phyloP scores from a whole-genome alignment of 2,888 invertebrate species.

The Tachina fera region DNA sequence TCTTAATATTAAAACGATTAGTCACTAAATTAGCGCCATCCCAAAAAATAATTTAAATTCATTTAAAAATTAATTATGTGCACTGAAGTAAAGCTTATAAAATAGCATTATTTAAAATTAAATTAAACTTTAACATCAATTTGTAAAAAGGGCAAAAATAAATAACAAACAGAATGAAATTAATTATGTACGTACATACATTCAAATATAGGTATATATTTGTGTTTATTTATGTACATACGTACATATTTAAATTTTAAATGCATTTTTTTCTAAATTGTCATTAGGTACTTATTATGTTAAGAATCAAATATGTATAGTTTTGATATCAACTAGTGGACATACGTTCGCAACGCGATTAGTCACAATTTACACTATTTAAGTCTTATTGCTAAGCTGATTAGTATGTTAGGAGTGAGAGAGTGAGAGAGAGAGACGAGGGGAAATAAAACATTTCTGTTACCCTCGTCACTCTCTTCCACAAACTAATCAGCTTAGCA shows the following conservation, averaged over 20 bases:
- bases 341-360: slow-evolving; percentile 49
- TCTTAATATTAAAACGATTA: not conserved
- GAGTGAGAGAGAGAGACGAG: too few species aligned
- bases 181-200: not conserved
- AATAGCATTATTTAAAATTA: not conserved
- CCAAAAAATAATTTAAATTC: not conserved
- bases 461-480: too few species aligned
- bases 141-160: not conserved
- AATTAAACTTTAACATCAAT: slow-evolving; percentile 14
- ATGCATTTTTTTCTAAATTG: not conserved
- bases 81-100: not conserved
- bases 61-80: not conserved
- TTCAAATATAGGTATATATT: not conserved
- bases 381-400: too few species aligned
- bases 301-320: not conserved
- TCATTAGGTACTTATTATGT: not conserved
- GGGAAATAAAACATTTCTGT: too few species aligned
- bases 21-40: not conserved
- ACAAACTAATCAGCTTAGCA: too few species aligned
- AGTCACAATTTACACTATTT: too few species aligned
- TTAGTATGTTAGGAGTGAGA: too few species aligned
- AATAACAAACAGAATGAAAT: not conserved
- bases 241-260: not conserved
- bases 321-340: not conserved
- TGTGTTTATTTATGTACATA: not conserved